These are phyloP conservation scores for Stigmatopora nigra DNA, from an alignment of 2,113 vertebrate genomes.

Conservation along the genomic window DNA sequence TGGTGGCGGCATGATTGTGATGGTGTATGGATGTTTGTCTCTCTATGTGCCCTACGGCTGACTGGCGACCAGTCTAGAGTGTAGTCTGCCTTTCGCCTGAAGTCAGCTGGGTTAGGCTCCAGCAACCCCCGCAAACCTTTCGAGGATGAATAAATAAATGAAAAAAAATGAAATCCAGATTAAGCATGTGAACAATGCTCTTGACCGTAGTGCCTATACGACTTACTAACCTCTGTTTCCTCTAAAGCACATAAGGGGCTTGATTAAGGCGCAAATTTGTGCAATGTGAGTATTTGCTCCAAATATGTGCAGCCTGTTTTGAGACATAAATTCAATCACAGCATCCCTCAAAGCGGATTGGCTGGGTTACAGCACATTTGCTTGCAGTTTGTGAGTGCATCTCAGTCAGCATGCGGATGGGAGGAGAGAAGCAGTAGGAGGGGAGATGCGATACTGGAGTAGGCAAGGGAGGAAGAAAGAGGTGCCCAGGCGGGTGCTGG, in stretches of 20 bases:
- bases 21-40: no score
- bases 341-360: slow-evolving; percentile 39
- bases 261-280: not conserved
- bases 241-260: not conserved
- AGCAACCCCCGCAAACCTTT: no score
- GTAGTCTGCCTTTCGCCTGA: no score
- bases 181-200: no score
- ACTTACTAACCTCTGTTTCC: not conserved
- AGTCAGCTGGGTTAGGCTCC: no score
- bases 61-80: no score
- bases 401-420: slow-evolving; percentile 50
- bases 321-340: slow-evolving; percentile 22
- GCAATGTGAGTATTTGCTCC: not conserved
- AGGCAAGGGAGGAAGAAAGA: slow-evolving; percentile 31
- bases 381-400: slow-evolving; percentile 60
- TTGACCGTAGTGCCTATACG: no score
- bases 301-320: slow-evolving; percentile 11
- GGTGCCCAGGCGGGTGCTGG: not conserved
- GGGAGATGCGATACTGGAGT: slow-evolving; percentile 41
- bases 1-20: no score
- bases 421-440: slow-evolving; percentile 51
- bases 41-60: no score
- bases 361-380: slow-evolving; percentile 50
- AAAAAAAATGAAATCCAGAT: no score
- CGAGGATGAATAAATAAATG: no score